Conservation (phyloP, 2,888 invertebrate species). For the Rhodophaea formosa region DNA sequence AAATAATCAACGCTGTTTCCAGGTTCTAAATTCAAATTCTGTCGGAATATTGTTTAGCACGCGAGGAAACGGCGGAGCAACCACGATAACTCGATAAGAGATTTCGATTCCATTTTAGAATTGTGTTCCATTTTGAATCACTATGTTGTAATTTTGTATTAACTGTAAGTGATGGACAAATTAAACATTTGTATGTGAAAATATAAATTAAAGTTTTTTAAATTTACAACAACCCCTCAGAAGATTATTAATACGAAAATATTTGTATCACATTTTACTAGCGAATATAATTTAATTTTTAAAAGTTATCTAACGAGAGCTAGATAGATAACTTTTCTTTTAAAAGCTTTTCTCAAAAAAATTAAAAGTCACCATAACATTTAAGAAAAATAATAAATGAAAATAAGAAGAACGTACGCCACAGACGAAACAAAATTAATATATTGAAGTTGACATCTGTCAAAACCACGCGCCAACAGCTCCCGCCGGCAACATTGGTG, state of each 20-base stretch:
- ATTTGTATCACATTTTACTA: too few species aligned
- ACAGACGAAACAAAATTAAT: conserved; percentile 10
- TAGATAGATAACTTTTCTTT: too few species aligned
- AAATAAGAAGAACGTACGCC: neutral
- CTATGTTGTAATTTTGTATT: neutral
- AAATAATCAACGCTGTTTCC: conserved; percentile 22
- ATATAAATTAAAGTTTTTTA: too few species aligned
- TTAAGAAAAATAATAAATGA: neutral
- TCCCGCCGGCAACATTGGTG: neutral
- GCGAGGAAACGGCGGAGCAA: conserved; percentile 32
- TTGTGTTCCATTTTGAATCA: neutral
- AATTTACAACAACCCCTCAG: too few species aligned
- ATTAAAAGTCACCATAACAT: neutral
- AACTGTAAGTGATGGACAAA: too few species aligned
- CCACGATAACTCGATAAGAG: conserved; percentile 33
- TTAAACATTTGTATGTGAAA: too few species aligned
- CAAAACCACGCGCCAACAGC: neutral
- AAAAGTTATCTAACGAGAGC: too few species aligned
- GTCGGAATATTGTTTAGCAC: conserved; percentile 50
- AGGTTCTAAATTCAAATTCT: conserved; percentile 44
- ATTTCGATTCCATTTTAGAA: neutral
- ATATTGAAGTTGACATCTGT: conserved; percentile 9
- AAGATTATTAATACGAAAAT: too few species aligned
- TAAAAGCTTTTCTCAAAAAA: neutral
- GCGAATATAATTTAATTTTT: too few species aligned